Conservation (phyloP, 2,113 vertebrate species). For the Rhea pennata region DNA sequence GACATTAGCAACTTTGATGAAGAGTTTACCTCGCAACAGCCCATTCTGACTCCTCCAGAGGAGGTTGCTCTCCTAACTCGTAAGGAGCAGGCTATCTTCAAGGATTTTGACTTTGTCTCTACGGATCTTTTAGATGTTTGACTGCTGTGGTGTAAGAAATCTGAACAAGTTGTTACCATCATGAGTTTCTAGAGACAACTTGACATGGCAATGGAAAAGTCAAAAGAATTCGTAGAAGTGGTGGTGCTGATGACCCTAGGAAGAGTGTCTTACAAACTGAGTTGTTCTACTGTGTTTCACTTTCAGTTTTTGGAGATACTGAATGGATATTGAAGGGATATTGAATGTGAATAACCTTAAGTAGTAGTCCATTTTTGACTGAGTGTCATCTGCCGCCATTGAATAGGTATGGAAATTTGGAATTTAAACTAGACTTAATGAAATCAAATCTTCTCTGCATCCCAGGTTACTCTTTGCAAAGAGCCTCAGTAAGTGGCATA, state of each 20-base stretch:
- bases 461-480: not conserved
- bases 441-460: not conserved
- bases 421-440: conserved; percentile 5
- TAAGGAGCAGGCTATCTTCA: conserved; percentile 85
- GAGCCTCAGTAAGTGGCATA: not conserved
- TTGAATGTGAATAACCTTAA: not conserved
- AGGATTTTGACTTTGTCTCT: conserved; percentile 90
- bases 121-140: conserved; percentile 71
- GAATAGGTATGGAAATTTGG: not conserved
- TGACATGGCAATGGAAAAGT: not conserved
- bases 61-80: conserved; percentile 73
- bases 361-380: not conserved
- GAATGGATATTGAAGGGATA: not conserved
- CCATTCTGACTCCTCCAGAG: conserved; percentile 83
- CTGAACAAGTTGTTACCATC: not conserved
- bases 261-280: not conserved
- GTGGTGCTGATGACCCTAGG: not conserved
- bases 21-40: conserved; percentile 88
- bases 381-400: not conserved
- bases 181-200: not conserved
- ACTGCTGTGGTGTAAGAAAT: not conserved
- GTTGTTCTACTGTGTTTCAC: not conserved
- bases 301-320: not conserved
- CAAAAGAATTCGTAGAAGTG: not conserved
- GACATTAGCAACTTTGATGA: conserved; percentile 92